Conservation (phyloP, 2,113 vertebrate genomes). For the Grammomys dolichurus region DNA sequence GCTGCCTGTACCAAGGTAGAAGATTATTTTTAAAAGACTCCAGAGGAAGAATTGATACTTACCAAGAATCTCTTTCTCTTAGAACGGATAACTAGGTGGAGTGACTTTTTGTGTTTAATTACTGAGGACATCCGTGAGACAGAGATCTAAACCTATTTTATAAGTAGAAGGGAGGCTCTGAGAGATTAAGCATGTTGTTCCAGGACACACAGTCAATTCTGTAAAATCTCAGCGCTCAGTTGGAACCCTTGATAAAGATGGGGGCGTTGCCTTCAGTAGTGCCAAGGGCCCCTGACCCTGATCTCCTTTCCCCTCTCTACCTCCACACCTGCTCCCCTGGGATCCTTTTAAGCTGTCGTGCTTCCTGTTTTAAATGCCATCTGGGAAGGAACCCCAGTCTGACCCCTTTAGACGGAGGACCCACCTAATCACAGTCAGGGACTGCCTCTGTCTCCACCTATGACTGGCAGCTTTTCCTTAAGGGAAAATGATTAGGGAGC, state of each 20-base stretch:
- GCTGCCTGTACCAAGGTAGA: neutral
- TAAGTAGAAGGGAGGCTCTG: neutral
- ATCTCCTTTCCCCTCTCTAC: fast-evolving
- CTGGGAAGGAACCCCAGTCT: neutral
- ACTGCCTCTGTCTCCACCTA: no score
- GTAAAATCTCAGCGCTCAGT: neutral
- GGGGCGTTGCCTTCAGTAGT: neutral
- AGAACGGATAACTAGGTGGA: neutral
- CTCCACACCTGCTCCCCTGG: neutral
- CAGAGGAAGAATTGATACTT: neutral
- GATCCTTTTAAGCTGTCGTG: neutral
- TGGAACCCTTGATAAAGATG: neutral
- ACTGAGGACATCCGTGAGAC: neutral
- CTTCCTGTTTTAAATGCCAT: no score
- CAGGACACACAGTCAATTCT: neutral
- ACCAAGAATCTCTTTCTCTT: neutral
- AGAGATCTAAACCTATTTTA: neutral
- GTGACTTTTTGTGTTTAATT: neutral
- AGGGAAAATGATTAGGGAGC: neutral
- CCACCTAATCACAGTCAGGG: fast-evolving
- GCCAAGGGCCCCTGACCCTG: fast-evolving
- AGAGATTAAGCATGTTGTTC: neutral
- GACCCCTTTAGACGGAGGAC: neutral
- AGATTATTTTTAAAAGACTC: neutral
- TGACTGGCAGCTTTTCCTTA: neutral